These are phyloP conservation scores for Macquaria australasica DNA, from an alignment of 2,113 vertebrate genomes.

Conservation along the genomic window DNA sequence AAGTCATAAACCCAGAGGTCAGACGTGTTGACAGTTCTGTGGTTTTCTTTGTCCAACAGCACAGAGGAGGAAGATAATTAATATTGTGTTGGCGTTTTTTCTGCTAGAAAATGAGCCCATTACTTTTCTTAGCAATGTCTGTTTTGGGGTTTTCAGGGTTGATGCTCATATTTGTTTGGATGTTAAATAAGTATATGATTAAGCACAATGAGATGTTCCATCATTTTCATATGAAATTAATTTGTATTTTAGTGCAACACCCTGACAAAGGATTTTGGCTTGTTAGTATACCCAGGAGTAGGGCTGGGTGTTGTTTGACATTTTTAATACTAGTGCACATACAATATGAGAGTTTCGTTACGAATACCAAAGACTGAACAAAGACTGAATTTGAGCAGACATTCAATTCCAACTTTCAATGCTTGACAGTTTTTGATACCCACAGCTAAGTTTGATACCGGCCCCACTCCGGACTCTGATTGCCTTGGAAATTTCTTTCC, in stretches of 20 bases:
- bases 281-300: too few species aligned
- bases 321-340: too few species aligned
- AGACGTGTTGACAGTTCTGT: background rate
- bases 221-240: background rate
- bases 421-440: too few species aligned
- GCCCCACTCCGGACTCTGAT: too few species aligned
- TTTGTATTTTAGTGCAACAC: background rate
- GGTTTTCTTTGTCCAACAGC: background rate
- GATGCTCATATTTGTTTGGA: background rate
- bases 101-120: background rate
- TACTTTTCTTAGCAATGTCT: background rate
- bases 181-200: background rate
- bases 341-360: too few species aligned
- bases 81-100: background rate
- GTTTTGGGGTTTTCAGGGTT: background rate
- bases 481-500: too few species aligned
- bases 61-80: background rate
- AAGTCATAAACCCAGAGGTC: slow-evolving; percentile 1
- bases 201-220: background rate
- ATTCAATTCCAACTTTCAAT: too few species aligned
- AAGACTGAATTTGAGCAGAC: too few species aligned
- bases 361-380: too few species aligned
- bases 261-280: too few species aligned
- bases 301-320: too few species aligned
- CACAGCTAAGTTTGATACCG: too few species aligned